Evolutionary conservation across 1,140 invertebrate species (phyloP).

Genomic region (Drosophila varians): DNA sequence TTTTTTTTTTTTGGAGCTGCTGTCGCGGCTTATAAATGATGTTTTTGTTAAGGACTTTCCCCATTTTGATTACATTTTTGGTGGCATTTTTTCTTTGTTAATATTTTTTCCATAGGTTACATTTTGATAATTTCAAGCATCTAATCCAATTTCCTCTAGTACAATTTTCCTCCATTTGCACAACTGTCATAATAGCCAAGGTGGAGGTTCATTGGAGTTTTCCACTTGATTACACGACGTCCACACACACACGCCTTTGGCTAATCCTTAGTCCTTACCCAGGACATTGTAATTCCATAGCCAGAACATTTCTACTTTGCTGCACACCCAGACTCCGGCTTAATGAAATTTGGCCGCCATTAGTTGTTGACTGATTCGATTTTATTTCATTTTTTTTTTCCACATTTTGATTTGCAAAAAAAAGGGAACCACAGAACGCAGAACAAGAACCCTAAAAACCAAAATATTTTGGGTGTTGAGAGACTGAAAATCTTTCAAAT

Average conservation of each 20-base stretch:
- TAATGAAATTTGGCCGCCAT: constrained; percentile 71
- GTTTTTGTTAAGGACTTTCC: constrained; percentile 46
- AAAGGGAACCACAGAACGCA: not conserved
- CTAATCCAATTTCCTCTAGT: constrained; percentile 56
- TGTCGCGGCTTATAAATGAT: constrained; percentile 81
- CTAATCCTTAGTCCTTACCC: constrained; percentile 41
- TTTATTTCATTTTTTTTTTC: constrained; percentile 49
- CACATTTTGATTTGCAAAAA: not conserved
- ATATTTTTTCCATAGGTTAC: constrained; percentile 66
- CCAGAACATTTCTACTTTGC: constrained; percentile 61
- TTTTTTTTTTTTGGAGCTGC: constrained; percentile 40
- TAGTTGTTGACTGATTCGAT: constrained; percentile 72
- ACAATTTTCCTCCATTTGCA: constrained; percentile 48
- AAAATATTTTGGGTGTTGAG: not conserved
- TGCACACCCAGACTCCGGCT: constrained; percentile 16
- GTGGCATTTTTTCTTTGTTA: constrained; percentile 16
- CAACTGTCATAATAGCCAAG: constrained; percentile 70
- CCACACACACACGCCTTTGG: constrained; percentile 33
- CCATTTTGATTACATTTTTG: constrained; percentile 56
- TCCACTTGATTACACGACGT: constrained; percentile 61
- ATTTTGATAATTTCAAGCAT: constrained; percentile 41
- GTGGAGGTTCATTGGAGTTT: constrained; percentile 23
- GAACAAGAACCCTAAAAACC: not conserved
- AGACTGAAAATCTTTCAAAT: not conserved
- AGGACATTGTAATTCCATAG: constrained; percentile 55